These are phyloP conservation scores for Sipha maydis DNA, from an alignment of 2,888 invertebrate genomes.

Conservation along the genomic window DNA sequence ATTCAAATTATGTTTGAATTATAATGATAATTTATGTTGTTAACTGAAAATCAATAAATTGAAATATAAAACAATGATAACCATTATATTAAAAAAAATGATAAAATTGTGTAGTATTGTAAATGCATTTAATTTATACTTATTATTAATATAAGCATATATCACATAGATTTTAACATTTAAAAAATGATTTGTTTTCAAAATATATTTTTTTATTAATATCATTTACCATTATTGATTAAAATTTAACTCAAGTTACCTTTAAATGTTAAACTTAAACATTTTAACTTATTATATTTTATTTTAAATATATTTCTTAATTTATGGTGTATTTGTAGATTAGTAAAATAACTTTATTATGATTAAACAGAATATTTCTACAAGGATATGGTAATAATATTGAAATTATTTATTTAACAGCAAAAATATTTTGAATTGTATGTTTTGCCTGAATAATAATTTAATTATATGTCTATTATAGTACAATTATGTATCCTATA, in stretches of 20 bases:
- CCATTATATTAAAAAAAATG: neutral
- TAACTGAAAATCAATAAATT: neutral
- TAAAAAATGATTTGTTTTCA: neutral
- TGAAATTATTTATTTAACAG: no score
- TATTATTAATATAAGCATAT: neutral
- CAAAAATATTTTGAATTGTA: no score
- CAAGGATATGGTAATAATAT: no score
- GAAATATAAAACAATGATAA: neutral
- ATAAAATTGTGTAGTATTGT: neutral
- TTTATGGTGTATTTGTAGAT: no score
- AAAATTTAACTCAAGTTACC: neutral
- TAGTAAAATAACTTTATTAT: no score
- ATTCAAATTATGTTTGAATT: neutral
- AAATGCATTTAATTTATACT: neutral
- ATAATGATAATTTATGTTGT: neutral
- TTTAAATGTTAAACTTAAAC: neutral
- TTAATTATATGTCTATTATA: no score
- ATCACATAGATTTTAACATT: neutral
- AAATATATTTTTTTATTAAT: neutral
- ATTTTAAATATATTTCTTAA: neutral
- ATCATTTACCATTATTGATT: neutral
- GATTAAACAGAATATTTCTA: no score
- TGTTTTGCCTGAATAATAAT: no score
- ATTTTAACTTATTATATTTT: neutral
- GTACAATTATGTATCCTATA: no score